Conservation (phyloP, 2,888 invertebrate genomes). For the Anticlea derivata region DNA sequence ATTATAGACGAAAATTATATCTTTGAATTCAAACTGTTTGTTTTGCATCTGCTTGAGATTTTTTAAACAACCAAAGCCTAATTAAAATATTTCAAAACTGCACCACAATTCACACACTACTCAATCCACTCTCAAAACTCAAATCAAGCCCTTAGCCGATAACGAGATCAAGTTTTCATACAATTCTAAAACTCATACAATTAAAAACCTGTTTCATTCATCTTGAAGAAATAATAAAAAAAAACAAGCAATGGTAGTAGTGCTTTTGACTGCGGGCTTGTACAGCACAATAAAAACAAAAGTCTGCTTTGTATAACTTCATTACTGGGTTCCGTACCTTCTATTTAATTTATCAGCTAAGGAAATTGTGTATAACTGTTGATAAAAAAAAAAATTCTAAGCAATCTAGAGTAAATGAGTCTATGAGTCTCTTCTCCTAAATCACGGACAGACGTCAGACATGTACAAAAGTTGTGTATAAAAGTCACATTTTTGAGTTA, state of each 20-base stretch:
- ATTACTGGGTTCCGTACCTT: conserved; percentile 12
- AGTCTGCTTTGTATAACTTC: neutral
- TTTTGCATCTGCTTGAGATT: no score
- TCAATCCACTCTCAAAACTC: conserved; percentile 15
- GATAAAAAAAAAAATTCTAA: no score
- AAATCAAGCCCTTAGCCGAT: conserved; percentile 26
- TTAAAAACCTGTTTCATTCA: conserved; percentile 35
- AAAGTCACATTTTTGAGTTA: no score
- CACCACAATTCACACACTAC: neutral
- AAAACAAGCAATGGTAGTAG: neutral
- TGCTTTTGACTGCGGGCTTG: conserved; percentile 8
- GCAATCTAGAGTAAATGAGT: no score
- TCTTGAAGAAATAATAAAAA: conserved; percentile 28
- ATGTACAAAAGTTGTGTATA: no score
- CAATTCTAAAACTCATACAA: conserved; percentile 11
- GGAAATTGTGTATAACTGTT: no score
- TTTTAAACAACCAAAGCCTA: no score
- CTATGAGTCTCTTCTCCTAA: no score
- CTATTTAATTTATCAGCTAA: neutral
- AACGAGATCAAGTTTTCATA: conserved; percentile 29
- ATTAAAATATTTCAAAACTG: no score
- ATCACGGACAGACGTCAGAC: no score
- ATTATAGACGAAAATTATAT: no score
- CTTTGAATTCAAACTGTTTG: no score
- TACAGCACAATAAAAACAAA: conserved; percentile 4